A percentile compares a stretch with the other conserved stretches of the same genome.
phyloP scores from a whole-genome alignment of 2,888 invertebrate species.

The Octodonta nipae region DNA sequence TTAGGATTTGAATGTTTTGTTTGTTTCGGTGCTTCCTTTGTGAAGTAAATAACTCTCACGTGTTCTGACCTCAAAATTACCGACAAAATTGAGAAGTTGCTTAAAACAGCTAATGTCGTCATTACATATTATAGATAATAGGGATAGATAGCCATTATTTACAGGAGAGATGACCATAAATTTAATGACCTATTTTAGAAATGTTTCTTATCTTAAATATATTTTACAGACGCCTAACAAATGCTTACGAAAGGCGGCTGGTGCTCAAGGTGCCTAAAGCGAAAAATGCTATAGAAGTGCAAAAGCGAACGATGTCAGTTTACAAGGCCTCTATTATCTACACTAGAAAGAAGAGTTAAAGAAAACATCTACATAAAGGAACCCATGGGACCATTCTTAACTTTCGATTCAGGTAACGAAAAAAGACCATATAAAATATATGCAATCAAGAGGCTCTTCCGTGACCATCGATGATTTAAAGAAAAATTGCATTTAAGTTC shows the following conservation, averaged over 20 bases:
- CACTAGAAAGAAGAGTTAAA: neutral
- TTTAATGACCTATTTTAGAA: neutral
- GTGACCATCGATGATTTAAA: neutral
- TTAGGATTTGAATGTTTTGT: neutral
- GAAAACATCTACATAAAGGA: neutral
- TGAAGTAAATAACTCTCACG: too few species aligned
- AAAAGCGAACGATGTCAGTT: neutral
- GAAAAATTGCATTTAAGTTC: neutral
- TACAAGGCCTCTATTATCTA: neutral
- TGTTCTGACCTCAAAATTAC: too few species aligned
- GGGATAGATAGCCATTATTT: neutral
- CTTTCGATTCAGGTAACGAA: neutral
- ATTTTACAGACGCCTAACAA: neutral
- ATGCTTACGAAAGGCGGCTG: neutral
- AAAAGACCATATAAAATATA: neutral
- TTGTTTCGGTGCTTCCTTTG: neutral
- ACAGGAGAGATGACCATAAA: neutral
- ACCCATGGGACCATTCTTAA: neutral
- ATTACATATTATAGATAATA: neutral
- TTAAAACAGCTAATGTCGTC: neutral
- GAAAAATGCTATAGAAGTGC: neutral
- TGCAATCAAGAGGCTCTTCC: neutral
- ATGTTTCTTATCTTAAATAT: neutral
- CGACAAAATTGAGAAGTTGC: too few species aligned
- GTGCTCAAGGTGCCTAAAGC: neutral